Percentiles rank a stretch among this genome's conserved stretches.
Conservation (phyloP, 1,140 invertebrate genomes). For the Sinonovacula constricta region DNA sequence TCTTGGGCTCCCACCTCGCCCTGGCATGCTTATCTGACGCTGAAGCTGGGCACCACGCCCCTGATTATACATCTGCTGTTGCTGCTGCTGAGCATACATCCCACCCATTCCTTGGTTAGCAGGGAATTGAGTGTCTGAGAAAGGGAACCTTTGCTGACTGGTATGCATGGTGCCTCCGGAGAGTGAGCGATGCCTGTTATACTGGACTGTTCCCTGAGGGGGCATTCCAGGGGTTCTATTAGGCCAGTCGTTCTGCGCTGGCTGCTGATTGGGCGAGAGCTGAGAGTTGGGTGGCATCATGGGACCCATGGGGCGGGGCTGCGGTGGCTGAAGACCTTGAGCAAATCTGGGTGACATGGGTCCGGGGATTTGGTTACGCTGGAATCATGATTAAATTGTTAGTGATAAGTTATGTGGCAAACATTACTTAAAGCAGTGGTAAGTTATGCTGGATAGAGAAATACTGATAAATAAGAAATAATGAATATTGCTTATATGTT, state of each 20-base stretch:
- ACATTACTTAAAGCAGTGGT: no score
- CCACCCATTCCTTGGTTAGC: conserved; percentile 54
- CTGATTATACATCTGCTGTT: conserved; percentile 59
- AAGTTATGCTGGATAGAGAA: no score
- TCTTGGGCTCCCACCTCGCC: conserved; percentile 70
- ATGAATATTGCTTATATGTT: no score
- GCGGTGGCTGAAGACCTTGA: conserved; percentile 39
- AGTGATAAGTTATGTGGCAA: no score
- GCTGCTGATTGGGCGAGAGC: conserved; percentile 66
- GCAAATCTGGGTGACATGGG: conserved; percentile 74
- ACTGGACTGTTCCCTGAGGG: conserved; percentile 61
- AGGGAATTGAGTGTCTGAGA: conserved; percentile 62
- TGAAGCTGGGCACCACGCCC: conserved; percentile 63
- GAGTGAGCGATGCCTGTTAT: conserved; percentile 66
- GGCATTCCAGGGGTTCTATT: conserved; percentile 38
- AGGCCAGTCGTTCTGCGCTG: conserved; percentile 52
- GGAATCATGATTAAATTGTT: no score
- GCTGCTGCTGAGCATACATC: conserved; percentile 61
- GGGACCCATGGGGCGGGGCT: conserved; percentile 52
- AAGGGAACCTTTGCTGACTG: conserved; percentile 63
- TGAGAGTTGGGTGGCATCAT: conserved; percentile 59
- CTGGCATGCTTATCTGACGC: conserved; percentile 68
- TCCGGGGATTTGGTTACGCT: conserved; percentile 74
- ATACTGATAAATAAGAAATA: no score
- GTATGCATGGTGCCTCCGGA: conserved; percentile 68